Evolutionary conservation across 2,888 invertebrate genomes (phyloP).

Genomic region (Epirrita christyi): DNA sequence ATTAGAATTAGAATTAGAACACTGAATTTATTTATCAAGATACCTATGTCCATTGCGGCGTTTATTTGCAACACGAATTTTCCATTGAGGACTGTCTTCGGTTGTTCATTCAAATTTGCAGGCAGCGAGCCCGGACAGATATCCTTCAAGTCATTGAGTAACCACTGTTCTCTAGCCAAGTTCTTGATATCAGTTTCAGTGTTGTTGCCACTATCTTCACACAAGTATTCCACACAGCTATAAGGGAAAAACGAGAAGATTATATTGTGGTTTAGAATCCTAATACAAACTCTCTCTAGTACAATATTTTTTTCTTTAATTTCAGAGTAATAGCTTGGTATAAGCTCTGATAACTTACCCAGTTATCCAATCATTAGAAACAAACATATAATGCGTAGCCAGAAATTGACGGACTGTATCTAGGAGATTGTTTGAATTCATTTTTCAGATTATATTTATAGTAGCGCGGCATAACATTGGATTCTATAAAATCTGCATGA

Average conservation of each 20-base stretch:
- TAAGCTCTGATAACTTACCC: conserved; percentile 53
- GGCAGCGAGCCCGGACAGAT: conserved; percentile 87
- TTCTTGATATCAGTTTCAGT: conserved; percentile 77
- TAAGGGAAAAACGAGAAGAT: neutral
- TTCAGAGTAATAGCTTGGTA: neutral
- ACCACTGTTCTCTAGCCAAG: conserved; percentile 88
- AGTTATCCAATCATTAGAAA: conserved; percentile 71
- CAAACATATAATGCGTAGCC: conserved; percentile 63
- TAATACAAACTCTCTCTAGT: too few species aligned
- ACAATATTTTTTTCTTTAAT: too few species aligned
- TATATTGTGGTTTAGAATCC: too few species aligned
- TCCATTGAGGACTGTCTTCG: conserved; percentile 77
- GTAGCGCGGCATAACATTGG: too few species aligned
- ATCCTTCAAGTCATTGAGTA: conserved; percentile 86
- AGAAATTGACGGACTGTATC: conserved; percentile 62
- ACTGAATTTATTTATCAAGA: too few species aligned
- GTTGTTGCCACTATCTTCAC: conserved; percentile 65
- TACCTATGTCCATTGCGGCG: conserved; percentile 85
- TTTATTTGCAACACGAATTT: conserved; percentile 87
- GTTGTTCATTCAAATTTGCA: conserved; percentile 72
- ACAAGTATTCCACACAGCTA: conserved; percentile 84
- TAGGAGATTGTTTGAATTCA: conserved; percentile 33
- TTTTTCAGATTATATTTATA: too few species aligned
- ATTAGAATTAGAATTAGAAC: too few species aligned
- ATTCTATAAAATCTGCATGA: too few species aligned